Percentiles rank a stretch among this genome's conserved stretches.
These are phyloP conservation scores for Muscicapa comitata DNA, from an alignment of 2,797 vertebrate genomes.

Conservation along the genomic window DNA sequence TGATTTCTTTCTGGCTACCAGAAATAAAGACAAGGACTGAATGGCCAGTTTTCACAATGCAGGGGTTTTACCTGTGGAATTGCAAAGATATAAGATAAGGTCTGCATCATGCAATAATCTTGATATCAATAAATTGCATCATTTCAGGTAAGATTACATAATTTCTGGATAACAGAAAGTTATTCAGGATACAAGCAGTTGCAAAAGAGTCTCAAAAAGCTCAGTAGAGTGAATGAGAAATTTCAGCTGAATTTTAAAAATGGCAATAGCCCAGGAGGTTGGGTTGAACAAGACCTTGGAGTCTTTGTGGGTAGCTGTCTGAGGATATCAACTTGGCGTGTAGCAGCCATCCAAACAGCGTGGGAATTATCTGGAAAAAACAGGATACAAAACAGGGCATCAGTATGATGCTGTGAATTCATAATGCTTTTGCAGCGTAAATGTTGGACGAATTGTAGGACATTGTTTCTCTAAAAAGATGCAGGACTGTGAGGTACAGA, in stretches of 20 bases:
- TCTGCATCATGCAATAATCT: background rate
- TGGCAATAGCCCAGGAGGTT: background rate
- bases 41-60: background rate
- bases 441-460: background rate
- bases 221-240: background rate
- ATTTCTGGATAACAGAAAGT: background rate
- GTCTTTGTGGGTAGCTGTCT: background rate
- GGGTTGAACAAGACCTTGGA: background rate
- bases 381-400: background rate
- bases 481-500: background rate
- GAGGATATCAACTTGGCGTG: background rate
- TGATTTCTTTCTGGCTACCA: background rate
- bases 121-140: background rate
- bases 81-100: no score
- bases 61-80: background rate
- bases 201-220: background rate
- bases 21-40: background rate
- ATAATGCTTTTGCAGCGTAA: background rate
- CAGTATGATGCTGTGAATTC: background rate
- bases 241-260: background rate
- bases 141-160: background rate
- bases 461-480: background rate
- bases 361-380: background rate
- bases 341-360: background rate
- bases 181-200: background rate